Evolutionary conservation across 2,888 invertebrate genomes (phyloP), one percentile per base, ranked within the genome.

Genomic region (Ganaspis brasiliensis): DNA sequence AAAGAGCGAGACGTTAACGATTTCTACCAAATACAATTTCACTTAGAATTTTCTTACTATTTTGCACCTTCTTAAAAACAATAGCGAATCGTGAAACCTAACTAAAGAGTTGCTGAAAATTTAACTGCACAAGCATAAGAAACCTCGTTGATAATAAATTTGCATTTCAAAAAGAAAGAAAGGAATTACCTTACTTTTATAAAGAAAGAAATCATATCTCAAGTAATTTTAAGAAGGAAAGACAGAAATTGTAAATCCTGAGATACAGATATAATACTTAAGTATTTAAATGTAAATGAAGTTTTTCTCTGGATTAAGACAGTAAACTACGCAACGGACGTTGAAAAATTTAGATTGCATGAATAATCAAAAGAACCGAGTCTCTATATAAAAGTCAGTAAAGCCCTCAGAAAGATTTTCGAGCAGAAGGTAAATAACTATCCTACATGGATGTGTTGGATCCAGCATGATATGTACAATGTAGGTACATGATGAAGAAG

Each of bases 401-500:
- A 67, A 61, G 45, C 56, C 37, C 37, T 40, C 31, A 26, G n/a
- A 35, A 72, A 52, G 57, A 52, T 71, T 57, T 73, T 71, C 31
- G 26, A 72, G 55, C 52, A 40, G 56, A 70, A 56, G 31, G 40
- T 26, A 63, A 67, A 72, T 72, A 74, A n/a, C n/a, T n/a, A n/a
- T n/a, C 40, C 31, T 35, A 26, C 63, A 37, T 19, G 10, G 37
- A 19, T 63, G 63, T 52, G 52, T 52, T 21, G 37, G 63, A 21
- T 40, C 16, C 40, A 4, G 10, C 63, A 63, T 21, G 63, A 63
- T 63, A 63, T 19, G 52, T 52, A 40, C 16, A 8, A 12, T 0
- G 5, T 12, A 35, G 14, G 10, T 37, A 63, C 12, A 19, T 63
- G 19, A 2, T 63, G 26, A 26, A 26, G 31, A 24, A 63, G 6